Evolutionary conservation across 2,888 invertebrate genomes (phyloP).

Genomic region (Lissonota sp.): DNA sequence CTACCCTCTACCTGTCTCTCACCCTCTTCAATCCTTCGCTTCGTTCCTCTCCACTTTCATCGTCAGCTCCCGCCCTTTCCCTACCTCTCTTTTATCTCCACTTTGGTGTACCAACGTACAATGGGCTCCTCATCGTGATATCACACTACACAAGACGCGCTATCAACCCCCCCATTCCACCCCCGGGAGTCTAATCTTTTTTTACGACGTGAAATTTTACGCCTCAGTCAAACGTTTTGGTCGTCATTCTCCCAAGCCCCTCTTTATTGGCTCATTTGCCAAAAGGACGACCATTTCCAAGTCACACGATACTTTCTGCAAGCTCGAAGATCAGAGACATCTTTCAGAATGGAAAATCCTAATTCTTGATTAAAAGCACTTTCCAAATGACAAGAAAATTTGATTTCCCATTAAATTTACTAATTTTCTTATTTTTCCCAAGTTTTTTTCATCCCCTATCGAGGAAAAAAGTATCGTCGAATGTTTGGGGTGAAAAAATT

Average conservation of each 20-base stretch:
- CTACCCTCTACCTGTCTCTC: constrained; percentile 39
- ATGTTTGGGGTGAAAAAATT: not conserved
- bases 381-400: too few relatives aligned
- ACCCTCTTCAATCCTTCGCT: constrained; percentile 56
- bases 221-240: constrained; percentile 54
- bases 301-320: too few relatives aligned
- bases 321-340: too few relatives aligned
- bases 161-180: constrained; percentile 3
- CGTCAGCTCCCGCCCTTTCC: constrained; percentile 48
- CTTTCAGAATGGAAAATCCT: too few relatives aligned
- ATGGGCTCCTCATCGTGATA: constrained; percentile 33
- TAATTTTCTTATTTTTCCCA: too few relatives aligned
- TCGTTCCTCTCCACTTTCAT: constrained; percentile 60
- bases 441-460: too few relatives aligned
- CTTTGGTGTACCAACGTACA: constrained; percentile 46
- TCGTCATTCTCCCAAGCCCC: constrained; percentile 28
- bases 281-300: too few relatives aligned
- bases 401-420: too few relatives aligned
- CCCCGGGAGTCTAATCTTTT: constrained; percentile 74
- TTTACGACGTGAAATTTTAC: constrained; percentile 78
- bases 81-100: constrained; percentile 19
- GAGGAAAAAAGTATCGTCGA: not conserved
- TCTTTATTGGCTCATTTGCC: constrained; percentile 21
- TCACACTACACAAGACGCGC: constrained; percentile 25
- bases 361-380: too few relatives aligned